A percentile compares a stretch with the other conserved stretches of the same genome.
Conservation (phyloP, 1,140 invertebrate species). For the Cephus cinctus region DNA sequence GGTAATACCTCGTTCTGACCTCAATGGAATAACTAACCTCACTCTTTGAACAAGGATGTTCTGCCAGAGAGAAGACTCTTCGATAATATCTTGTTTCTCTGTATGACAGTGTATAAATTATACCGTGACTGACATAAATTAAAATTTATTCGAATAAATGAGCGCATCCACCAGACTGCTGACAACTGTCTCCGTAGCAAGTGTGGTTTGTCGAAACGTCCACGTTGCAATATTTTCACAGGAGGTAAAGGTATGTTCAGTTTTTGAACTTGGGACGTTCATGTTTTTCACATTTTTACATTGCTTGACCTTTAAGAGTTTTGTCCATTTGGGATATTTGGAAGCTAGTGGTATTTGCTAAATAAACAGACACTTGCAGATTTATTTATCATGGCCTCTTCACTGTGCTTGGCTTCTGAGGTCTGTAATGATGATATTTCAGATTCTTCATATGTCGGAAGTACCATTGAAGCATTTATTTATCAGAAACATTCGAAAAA, state of each 20-base stretch:
- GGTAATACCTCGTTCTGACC: no score
- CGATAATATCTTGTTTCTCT: no score
- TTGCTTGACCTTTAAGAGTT: no score
- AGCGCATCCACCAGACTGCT: constrained; percentile 34
- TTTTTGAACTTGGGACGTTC: no score
- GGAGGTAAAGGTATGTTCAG: constrained; percentile 37
- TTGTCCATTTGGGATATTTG: no score
- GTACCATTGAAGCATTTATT: constrained; percentile 23
- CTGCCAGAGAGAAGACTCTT: no score
- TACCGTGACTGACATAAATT: constrained; percentile 1
- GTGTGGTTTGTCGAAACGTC: constrained; percentile 30
- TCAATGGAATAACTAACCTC: no score
- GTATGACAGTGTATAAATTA: not conserved
- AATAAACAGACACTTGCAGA: no score
- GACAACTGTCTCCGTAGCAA: constrained; percentile 30
- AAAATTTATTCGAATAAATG: constrained; percentile 34
- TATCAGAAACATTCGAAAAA: constrained; percentile 27
- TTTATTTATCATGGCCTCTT: not conserved
- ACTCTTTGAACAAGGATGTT: no score
- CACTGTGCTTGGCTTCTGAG: no score
- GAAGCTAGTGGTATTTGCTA: no score
- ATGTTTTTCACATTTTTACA: no score
- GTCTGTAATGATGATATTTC: not conserved
- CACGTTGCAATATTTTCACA: constrained; percentile 23
- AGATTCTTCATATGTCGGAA: constrained; percentile 27